A percentile compares a stretch with the other conserved stretches of the same genome.
These are phyloP conservation scores for Coracias cyanogaster DNA, from an alignment of 2,797 vertebrate genomes.

Conservation along the genomic window DNA sequence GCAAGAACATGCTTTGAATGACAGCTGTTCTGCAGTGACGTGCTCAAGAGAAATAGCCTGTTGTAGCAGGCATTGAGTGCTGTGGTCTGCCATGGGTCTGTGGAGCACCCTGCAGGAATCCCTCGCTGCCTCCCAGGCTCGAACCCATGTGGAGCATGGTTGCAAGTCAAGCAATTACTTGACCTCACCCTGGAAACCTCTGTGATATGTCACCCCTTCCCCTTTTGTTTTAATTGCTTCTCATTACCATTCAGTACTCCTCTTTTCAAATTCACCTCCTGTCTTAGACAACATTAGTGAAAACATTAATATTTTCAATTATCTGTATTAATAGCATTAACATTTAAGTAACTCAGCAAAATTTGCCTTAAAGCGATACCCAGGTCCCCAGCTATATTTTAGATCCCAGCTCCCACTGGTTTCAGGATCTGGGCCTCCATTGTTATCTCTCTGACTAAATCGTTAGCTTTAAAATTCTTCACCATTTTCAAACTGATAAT, in stretches of 20 bases:
- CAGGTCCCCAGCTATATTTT: not conserved
- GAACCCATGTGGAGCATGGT: accelerated
- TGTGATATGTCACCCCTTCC: not conserved
- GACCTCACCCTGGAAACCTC: not conserved
- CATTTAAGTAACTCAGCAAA: not conserved
- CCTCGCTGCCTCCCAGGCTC: not conserved
- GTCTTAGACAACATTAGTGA: not conserved
- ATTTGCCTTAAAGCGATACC: not conserved
- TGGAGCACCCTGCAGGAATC: not conserved
- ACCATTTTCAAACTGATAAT: not conserved
- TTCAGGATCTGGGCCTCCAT: not conserved
- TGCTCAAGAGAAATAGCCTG: not conserved
- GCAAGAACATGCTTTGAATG: not conserved
- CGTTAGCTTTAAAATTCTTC: not conserved
- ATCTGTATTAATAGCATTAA: not conserved
- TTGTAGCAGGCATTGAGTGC: not conserved
- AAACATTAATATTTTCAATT: not conserved
- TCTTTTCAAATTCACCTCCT: not conserved
- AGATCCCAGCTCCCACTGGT: not conserved
- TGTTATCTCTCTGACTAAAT: not conserved
- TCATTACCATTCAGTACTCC: not conserved
- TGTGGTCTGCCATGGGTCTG: not conserved
- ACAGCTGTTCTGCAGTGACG: accelerated
- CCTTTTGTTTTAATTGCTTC: not conserved
- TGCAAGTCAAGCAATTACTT: not conserved